Base-by-base conservation (phyloP, 2,888 invertebrate genomes). In the Nesidiocoris tenuis region DNA sequence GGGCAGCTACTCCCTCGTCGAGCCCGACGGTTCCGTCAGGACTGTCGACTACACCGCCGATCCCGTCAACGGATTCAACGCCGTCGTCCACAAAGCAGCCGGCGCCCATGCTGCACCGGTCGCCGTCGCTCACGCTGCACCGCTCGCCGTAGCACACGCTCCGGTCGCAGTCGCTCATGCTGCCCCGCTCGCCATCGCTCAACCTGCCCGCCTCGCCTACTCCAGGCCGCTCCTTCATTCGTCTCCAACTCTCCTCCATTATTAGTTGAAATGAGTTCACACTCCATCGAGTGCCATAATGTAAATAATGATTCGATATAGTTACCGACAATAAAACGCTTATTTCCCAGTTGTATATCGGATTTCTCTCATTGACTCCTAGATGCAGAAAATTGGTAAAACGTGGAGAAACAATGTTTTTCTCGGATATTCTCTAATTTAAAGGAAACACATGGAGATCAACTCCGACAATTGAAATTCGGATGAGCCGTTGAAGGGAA, bases 51-150 rank as follows among this genome's bases (percentile, higher is more conserved):
- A 70, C 70, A 70, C 70, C 70, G 70, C 70, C 23, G 70, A 70
- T 18, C 70, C 70, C 24, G 70, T 70, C 23, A 70, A 70, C 70
- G 70, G 70, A 57, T 70, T 70, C 70, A 70, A 70, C 70, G 70
- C 70, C 18, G 70, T 70, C 59, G 70, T 70, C 61, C 70, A 70
- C 70, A 70, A 70, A 12, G 24, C 59, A 24, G 72, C 72, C 21
- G 74, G 63, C 7, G 74, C 61, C 5, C 67, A 65, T 18, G 68
- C 78, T 1, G 63, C 70, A 61, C 61, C 61, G 7, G 19, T 72
- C 9, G 74, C 64, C 16, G 16, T 76, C 19, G 75, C 78, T 19
- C 66, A 71, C 71, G 68, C 66, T 16, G 59, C 72, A 55, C 61
- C 68, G 7, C 39, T 54, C 23, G 61, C 67, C 75, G 66, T 63